Evolutionary conservation across 2,888 invertebrate species (phyloP), one percentile per base, ranked within the genome.

Genomic region (Drosophila formosana): DNA sequence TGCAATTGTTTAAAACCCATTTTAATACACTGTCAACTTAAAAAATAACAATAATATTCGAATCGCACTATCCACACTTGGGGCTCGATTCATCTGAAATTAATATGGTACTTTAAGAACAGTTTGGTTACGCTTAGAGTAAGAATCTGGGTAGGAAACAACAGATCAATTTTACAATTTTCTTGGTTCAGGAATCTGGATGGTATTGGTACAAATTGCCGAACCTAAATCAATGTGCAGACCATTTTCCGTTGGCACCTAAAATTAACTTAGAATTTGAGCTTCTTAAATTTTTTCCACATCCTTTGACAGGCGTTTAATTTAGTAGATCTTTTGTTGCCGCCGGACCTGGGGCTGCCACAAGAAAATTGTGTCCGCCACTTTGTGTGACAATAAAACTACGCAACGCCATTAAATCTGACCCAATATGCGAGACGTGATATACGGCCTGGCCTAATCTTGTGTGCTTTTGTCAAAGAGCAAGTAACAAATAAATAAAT

Each of bases 401-500:
- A 78, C 69, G 72, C 78, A 70, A 57, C 74, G 77, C 76, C 78
- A 72, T 80, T 78, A 78, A 77, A 80, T 80, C 67, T 75, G 80
- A 80, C 72, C 80, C 80, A 78, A 80, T 78, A 79, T 82, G 80
- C 82, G 80, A 66, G 76, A 66, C 69, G 76, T 86, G 83, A 84
- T 86, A 80, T 78, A 84, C 78, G 82, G 67, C 67, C 64, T 66
- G 65, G 72, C 52, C 71, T 84, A 87, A 84, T 84, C 84, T 82
- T 78, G 75, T 87, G 72, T 79, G 80, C 77, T 76, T 82, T 83
- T 83, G 87, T 75, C 84, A 83, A 71, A 84, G 87, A 84, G 82
- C 84, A 75, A 87, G 82, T 81, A 72, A 80, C 80, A 84, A 84
- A 87, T 87, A 84, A 84, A 87, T 84, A 84, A 84, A 87, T 84